A percentile compares a stretch with the other conserved stretches of the same genome.
Evolutionary conservation across 1,140 invertebrate genomes (phyloP).

Genomic region (Rhagoletis zephyria): DNA sequence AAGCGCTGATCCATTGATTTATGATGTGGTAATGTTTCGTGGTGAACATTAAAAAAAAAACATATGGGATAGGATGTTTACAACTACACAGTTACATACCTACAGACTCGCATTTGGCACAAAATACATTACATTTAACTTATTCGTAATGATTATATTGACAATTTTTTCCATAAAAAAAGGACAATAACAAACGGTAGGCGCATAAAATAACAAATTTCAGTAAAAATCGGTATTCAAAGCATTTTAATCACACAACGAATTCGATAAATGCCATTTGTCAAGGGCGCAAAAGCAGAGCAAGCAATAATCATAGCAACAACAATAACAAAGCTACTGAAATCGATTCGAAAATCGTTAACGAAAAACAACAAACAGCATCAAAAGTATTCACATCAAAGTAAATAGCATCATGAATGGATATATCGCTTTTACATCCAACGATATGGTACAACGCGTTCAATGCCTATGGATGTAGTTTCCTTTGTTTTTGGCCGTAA

Average conservation of each 20-base stretch:
- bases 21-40: slow-evolving; percentile 38
- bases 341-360: slow-evolving; percentile 2
- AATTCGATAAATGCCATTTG: slow-evolving; percentile 50
- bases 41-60: neutral
- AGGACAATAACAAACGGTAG: neutral
- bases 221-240: neutral
- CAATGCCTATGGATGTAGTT: too few species aligned
- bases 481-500: slow-evolving; percentile 20
- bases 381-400: slow-evolving; percentile 21
- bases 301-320: slow-evolving; percentile 2
- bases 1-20: slow-evolving; percentile 16
- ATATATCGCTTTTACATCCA: neutral
- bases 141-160: slow-evolving; percentile 19
- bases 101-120: neutral
- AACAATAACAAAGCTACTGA: slow-evolving; percentile 4
- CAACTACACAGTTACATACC: neutral
- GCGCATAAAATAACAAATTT: neutral
- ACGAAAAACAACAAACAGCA: slow-evolving; percentile 1
- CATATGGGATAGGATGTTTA: neutral
- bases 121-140: slow-evolving; percentile 29
- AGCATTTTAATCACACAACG: slow-evolving; percentile 42
- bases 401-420: neutral
- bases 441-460: slow-evolving; percentile 10
- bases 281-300: slow-evolving; percentile 33
- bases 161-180: slow-evolving; percentile 21